These are phyloP conservation scores for Okapia johnstoni DNA, from an alignment of 2,113 vertebrate species.

Conservation along the genomic window DNA sequence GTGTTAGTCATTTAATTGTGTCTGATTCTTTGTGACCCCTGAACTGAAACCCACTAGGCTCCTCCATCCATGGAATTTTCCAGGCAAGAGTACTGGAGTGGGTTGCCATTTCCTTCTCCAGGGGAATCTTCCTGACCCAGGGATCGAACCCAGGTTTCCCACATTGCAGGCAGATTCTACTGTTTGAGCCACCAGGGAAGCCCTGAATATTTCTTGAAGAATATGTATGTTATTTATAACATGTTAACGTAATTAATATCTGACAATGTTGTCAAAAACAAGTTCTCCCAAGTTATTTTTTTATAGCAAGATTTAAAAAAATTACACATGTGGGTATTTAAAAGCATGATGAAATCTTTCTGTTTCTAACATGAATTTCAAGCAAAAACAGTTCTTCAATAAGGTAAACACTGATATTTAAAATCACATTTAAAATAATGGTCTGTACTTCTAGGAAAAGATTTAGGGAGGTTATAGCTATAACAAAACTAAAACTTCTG, in stretches of 20 bases:
- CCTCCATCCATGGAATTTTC: not conserved
- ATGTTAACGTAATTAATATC: not conserved
- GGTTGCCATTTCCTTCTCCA: not conserved
- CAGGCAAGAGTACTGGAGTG: not conserved
- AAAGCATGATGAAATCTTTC: not conserved
- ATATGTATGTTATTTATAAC: not conserved
- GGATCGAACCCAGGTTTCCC: not conserved
- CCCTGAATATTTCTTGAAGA: not conserved
- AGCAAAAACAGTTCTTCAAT: not conserved
- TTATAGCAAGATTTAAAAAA: not conserved
- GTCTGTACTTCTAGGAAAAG: not conserved
- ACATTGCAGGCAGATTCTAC: not conserved
- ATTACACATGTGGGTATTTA: not conserved
- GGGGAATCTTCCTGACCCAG: not conserved
- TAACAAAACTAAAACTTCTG: not conserved
- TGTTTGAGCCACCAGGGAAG: not conserved
- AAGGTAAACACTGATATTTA: slow-evolving; percentile 6
- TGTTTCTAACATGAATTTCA: slow-evolving; percentile 33
- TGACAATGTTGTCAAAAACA: not conserved
- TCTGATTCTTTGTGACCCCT: not conserved
- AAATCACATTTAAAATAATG: slow-evolving; percentile 15
- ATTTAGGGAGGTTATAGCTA: not conserved
- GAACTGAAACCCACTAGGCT: not conserved
- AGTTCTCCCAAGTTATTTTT: not conserved
- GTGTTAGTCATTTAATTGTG: not conserved